Evolutionary conservation across 2,888 invertebrate species (phyloP).

Genomic region (Campaea margaritaria): DNA sequence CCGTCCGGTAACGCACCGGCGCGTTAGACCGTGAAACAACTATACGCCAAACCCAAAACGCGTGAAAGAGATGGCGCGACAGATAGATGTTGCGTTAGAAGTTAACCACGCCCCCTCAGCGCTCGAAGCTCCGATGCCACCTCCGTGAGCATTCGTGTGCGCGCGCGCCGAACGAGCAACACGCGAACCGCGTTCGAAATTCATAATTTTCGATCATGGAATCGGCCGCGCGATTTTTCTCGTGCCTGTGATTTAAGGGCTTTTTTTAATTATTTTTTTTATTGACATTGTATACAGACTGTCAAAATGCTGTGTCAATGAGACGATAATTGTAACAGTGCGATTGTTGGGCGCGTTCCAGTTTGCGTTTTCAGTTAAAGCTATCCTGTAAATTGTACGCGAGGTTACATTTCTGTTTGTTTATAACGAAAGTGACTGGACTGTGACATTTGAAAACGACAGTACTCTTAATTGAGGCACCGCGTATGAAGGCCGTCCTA

Average conservation of each 20-base stretch:
- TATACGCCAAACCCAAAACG: slow-evolving; percentile 29
- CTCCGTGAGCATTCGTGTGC: slow-evolving; percentile 82
- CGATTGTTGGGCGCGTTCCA: slow-evolving; percentile 58
- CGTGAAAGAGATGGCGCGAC: slow-evolving; percentile 61
- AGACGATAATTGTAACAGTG: slow-evolving; percentile 55
- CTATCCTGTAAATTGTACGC: slow-evolving; percentile 60
- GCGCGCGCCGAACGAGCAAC: slow-evolving; percentile 76
- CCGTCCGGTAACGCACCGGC: slow-evolving; percentile 73
- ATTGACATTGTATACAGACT: slow-evolving; percentile 32
- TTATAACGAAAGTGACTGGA: slow-evolving; percentile 74
- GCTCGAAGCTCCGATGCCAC: slow-evolving; percentile 74
- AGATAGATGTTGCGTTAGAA: slow-evolving; percentile 82
- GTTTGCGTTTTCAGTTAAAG: slow-evolving; percentile 76
- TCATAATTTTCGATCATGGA: slow-evolving; percentile 62
- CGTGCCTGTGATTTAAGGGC: slow-evolving; percentile 53
- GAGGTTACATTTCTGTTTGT: slow-evolving; percentile 64
- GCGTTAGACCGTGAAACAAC: slow-evolving; percentile 67
- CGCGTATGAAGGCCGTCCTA: slow-evolving; percentile 57
- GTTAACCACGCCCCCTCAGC: slow-evolving; percentile 73
- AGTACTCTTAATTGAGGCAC: slow-evolving; percentile 63
- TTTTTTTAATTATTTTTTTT: slow-evolving; percentile 40
- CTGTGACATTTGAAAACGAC: slow-evolving; percentile 78
- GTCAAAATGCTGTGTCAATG: slow-evolving; percentile 53
- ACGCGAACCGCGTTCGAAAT: slow-evolving; percentile 65
- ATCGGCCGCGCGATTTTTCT: slow-evolving; percentile 65